These are phyloP conservation scores for Polyommatus iphigenia DNA, from an alignment of 2,888 invertebrate species.

Conservation along the genomic window DNA sequence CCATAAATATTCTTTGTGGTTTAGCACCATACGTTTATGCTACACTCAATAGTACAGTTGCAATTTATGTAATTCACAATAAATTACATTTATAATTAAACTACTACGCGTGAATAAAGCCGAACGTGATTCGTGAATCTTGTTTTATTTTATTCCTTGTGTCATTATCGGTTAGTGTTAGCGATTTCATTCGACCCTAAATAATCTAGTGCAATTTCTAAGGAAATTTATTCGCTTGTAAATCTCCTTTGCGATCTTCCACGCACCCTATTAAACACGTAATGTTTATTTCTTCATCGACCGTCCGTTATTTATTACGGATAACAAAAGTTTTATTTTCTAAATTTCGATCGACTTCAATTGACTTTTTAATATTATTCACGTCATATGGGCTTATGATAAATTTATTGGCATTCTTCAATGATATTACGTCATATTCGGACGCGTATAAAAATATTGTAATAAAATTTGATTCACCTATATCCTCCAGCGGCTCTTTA, in stretches of 20 bases:
- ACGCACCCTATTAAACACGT: constrained; percentile 39
- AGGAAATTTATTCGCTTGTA: constrained; percentile 41
- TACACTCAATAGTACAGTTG: neutral
- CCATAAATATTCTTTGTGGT: neutral
- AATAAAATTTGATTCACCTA: constrained; percentile 64
- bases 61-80: neutral
- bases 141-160: constrained; percentile 14
- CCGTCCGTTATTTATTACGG: constrained; percentile 58
- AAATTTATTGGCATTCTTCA: constrained; percentile 62
- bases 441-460: constrained; percentile 49
- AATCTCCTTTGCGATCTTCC: constrained; percentile 41
- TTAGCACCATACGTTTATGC: neutral
- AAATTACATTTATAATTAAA: constrained; percentile 26
- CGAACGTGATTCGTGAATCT: neutral
- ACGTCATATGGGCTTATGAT: constrained; percentile 58
- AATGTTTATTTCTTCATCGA: constrained; percentile 43
- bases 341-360: constrained; percentile 38
- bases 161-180: constrained; percentile 28
- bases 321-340: constrained; percentile 62
- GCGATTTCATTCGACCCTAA: constrained; percentile 38
- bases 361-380: constrained; percentile 44
- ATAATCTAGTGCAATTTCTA: constrained; percentile 41
- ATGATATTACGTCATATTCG: constrained; percentile 56
- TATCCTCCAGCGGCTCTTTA: constrained; percentile 64
- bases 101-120: neutral